Evolutionary conservation across 2,888 invertebrate genomes (phyloP).

Genomic region (Peribatodes rhomboidaria): DNA sequence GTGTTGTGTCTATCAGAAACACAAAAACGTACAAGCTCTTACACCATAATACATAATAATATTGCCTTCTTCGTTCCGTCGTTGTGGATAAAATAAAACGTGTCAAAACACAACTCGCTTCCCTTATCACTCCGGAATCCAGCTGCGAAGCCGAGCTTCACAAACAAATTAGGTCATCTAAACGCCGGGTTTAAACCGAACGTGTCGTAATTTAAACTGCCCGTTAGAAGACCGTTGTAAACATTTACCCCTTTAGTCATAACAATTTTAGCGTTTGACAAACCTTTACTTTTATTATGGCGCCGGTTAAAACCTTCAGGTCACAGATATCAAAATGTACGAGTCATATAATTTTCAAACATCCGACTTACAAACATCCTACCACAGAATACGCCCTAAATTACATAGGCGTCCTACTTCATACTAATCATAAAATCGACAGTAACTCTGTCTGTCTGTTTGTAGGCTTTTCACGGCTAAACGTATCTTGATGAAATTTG

Average conservation of each 20-base stretch:
- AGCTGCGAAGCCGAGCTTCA: slow-evolving; percentile 15
- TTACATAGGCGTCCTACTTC: too few species aligned
- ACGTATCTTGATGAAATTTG: too few species aligned
- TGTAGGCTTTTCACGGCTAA: too few species aligned
- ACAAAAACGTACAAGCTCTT: too few species aligned
- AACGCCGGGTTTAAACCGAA: slow-evolving; percentile 24
- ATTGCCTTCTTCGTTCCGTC: too few species aligned
- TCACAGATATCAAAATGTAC: not conserved
- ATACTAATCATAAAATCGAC: too few species aligned
- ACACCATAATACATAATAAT: too few species aligned
- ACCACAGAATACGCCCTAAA: too few species aligned
- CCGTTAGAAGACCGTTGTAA: slow-evolving; percentile 21
- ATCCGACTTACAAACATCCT: too few species aligned
- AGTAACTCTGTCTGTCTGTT: too few species aligned
- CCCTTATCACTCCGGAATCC: slow-evolving; percentile 11
- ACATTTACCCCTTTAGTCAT: slow-evolving; percentile 24
- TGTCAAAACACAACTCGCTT: slow-evolving; percentile 4
- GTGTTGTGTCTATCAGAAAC: too few species aligned
- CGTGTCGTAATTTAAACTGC: slow-evolving; percentile 26
- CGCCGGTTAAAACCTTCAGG: not conserved
- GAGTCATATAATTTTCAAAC: too few species aligned
- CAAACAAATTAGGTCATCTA: slow-evolving; percentile 24
- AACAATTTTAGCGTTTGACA: slow-evolving; percentile 13
- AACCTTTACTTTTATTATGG: slow-evolving; percentile 6
- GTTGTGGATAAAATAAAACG: not conserved